phyloP scores from a whole-genome alignment of 2,797 vertebrate genomes.

The Corythornis leucogaster region DNA sequence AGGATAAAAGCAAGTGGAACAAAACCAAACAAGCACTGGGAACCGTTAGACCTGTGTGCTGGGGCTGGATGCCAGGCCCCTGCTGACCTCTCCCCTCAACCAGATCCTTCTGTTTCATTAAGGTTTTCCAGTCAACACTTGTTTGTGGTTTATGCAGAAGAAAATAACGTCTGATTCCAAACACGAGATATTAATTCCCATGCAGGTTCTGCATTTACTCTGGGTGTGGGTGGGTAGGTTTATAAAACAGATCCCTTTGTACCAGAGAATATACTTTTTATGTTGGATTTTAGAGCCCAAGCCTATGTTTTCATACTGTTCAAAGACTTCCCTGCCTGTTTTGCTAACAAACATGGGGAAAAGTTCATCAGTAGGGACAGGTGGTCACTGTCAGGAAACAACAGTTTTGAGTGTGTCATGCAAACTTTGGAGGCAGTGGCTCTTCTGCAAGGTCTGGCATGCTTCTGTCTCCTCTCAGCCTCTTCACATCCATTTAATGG shows the following conservation, averaged over 20 bases:
- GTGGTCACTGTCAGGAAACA: not conserved
- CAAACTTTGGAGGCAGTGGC: not conserved
- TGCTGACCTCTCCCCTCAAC: not conserved
- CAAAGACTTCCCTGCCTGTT: not conserved
- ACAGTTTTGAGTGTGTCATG: not conserved
- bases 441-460: not conserved
- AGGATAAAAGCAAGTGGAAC: not conserved
- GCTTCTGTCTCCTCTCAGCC: not conserved
- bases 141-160: not conserved
- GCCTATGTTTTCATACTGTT: fast-evolving
- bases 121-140: not conserved
- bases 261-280: not conserved
- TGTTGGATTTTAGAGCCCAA: not conserved
- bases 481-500: fast-evolving
- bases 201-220: not conserved
- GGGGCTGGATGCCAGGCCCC: not conserved
- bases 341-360: not conserved
- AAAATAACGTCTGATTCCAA: not conserved
- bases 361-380: not conserved
- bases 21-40: not conserved
- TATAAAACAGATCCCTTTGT: not conserved
- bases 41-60: not conserved
- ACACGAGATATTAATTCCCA: not conserved
- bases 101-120: not conserved
- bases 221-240: not conserved